Evolutionary conservation across 2,113 vertebrate genomes (phyloP), one percentile per base, ranked within the genome.

Genomic region (Hippolais icterina): DNA sequence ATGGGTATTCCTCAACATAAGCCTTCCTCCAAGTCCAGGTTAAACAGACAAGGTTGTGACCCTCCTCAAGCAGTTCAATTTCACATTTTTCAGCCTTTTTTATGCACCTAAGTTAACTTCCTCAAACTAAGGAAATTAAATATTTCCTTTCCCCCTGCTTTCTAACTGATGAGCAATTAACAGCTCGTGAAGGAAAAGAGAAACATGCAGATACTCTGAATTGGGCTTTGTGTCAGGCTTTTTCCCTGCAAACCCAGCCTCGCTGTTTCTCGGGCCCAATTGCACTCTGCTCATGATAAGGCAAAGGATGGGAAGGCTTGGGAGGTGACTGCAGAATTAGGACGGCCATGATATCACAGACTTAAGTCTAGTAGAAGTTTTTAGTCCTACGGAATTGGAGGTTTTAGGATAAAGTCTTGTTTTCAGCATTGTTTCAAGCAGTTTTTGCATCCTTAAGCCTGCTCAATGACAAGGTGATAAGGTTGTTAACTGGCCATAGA

Each of bases 181-280:
- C 11, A 93, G 33, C 28, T 39, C 0, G 3, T 31, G 56, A 70
- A n/a, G 13, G 61, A 33, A 59, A 68, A 75, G 52, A 85, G 14
- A 24, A 69, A 59, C 20, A 11, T 21, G 4, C 35, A 93, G 53
- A 52, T 3, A 27, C 28, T 25, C 10, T 53, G 46, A 33, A 3
- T 0, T 14, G 9, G 20, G 31, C 4, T 29, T 69, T 70, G 28
- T 24, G 25, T 71, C 47, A 64, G 61, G 49, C 35, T 92, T 69
- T 54, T 12, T 37, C n/a, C 14, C 29, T 68, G 23, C 49, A 47
- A 56, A 24, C 54, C 24, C 13, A 69, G 29, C 37, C 41, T 77
- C 15, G 1, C 14, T 22, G 4, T 33, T 33, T 52, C 35, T 46
- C 0, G 0, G 17, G 27, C 29, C 50, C 10, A 37, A 47, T 15